Base-by-base conservation (phyloP, 2,113 vertebrate species). In the Entosphenus tridentatus region DNA sequence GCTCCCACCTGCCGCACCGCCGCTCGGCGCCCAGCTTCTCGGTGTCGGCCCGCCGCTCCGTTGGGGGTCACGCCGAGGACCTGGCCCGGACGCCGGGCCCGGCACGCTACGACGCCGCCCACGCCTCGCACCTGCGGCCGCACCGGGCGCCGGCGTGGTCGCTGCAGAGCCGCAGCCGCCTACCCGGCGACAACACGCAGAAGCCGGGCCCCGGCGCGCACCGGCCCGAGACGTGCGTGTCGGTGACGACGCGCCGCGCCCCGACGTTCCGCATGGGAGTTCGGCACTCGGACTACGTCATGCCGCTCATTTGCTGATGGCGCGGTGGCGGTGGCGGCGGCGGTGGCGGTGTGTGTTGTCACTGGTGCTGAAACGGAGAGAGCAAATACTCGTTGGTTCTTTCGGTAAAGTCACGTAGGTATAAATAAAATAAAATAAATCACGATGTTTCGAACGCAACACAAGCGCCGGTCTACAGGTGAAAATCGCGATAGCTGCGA, bases 151-250 rank as follows among this genome's bases (percentile, higher is more conserved):
- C 88, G 0, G 84, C 86, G 39, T 90, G 85, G 78, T 84, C 85
- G 70, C 83, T 92, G 72, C 80, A 83, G 75, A 80, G 81, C 56
- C 81, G 87, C 70, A 78, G 80, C n/a, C 76, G 77, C 10, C 76
- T 75, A 68, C 75, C 74, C 8, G 74, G 55, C 1, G 71, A 73
- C 8, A 18, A 69, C 1, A 72, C 74, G 1, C 72, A 68, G 8
- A 79, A 75, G 0, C 88, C 87, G 0, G 87, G 87, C 0, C 88
- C 88, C 0, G 87, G 86, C 0, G 57, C 81, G 0, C 83, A 89
- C 77, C 79, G 77, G 71, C 84, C 87, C 0, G 86, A 90, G 73
- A 85, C 77, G 72, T 39, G 39, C 39, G 84, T 80, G 62, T 75
- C 77, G 0, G 2, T 71, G 2, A 82, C 82, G 70, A 80, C 77